These are phyloP conservation scores for Python bivittatus DNA, from an alignment of 2,113 vertebrate genomes.

Conservation along the genomic window DNA sequence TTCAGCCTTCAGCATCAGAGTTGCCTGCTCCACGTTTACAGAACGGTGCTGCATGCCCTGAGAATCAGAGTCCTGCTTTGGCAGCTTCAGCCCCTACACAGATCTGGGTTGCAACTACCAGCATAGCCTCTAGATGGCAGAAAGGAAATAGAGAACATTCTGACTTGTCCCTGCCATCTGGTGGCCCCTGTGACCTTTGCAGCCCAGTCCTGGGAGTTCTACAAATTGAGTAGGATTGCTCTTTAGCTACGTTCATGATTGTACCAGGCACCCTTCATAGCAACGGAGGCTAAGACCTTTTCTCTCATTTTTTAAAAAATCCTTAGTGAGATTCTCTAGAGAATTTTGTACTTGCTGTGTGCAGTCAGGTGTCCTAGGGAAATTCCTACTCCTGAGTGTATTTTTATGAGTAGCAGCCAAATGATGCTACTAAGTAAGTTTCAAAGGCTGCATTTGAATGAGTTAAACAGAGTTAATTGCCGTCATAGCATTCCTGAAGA, in stretches of 20 bases:
- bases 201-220: not conserved
- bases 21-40: too few species aligned
- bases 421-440: not conserved
- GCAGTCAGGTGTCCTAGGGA: not conserved
- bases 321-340: not conserved
- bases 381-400: not conserved
- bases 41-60: not conserved
- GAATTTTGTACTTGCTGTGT: not conserved
- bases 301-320: too few species aligned
- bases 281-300: too few species aligned
- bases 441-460: conserved; percentile 4
- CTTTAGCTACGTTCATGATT: not conserved
- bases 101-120: not conserved
- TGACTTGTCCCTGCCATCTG: not conserved
- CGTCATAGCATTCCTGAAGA: not conserved
- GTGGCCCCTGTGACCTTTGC: not conserved
- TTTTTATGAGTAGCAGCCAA: not conserved
- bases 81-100: not conserved
- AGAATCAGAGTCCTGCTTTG: not conserved
- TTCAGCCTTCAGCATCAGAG: not conserved
- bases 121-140: not conserved
- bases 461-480: not conserved
- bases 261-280: not conserved
- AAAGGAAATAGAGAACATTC: not conserved
- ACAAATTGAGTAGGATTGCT: not conserved